phyloP scores from a whole-genome alignment of 2,888 invertebrate species.

The Metellina segmentata region DNA sequence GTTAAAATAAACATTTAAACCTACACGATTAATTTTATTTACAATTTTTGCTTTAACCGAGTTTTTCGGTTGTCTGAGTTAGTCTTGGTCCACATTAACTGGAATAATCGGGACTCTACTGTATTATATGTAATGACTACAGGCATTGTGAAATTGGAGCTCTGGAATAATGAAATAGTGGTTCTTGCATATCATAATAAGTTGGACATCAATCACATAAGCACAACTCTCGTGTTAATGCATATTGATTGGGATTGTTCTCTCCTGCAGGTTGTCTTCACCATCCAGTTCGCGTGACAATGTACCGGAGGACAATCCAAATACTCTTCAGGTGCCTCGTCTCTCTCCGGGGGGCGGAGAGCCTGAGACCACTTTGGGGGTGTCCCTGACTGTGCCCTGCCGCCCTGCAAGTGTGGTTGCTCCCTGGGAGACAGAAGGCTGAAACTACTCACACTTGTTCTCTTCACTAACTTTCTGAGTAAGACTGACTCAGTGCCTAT shows the following conservation, averaged over 20 bases:
- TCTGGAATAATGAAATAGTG: too few species aligned
- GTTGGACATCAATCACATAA: too few species aligned
- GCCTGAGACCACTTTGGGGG: slow-evolving; percentile 49
- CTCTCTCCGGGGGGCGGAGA: slow-evolving; percentile 65
- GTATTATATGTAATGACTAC: too few species aligned
- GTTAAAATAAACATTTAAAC: too few species aligned
- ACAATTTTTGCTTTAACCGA: too few species aligned
- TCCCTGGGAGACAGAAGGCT: slow-evolving; percentile 68
- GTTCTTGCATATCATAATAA: too few species aligned
- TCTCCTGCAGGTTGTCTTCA: slow-evolving; percentile 72
- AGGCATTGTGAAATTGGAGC: too few species aligned
- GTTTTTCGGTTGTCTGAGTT: too few species aligned
- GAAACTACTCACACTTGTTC: not conserved
- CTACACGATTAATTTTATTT: too few species aligned
- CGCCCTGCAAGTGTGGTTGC: slow-evolving; percentile 70
- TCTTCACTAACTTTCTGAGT: slow-evolving; percentile 25
- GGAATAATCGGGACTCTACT: too few species aligned
- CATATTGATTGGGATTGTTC: not conserved
- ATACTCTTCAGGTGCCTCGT: slow-evolving; percentile 76
- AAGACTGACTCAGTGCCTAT: slow-evolving; percentile 55
- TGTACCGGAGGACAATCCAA: slow-evolving; percentile 73
- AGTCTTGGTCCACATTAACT: too few species aligned
- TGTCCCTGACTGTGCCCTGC: slow-evolving; percentile 70
- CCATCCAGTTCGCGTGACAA: slow-evolving; percentile 77
- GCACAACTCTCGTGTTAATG: not conserved